These are phyloP conservation scores for Gobio gobio DNA, from an alignment of 2,113 vertebrate genomes.

Conservation along the genomic window DNA sequence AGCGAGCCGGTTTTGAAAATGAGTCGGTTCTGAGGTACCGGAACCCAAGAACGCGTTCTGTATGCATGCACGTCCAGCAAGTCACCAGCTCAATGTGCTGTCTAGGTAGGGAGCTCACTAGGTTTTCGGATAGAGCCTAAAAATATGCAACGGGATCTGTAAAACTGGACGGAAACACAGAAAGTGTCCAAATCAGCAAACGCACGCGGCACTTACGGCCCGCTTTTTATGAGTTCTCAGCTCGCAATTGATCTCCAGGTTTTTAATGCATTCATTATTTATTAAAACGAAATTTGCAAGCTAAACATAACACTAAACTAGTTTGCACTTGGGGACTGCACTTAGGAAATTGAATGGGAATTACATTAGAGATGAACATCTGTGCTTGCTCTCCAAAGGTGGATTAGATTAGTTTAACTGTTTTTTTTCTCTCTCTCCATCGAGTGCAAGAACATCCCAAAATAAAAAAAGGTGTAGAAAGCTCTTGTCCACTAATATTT, in stretches of 20 bases:
- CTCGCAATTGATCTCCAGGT: slow-evolving; percentile 87
- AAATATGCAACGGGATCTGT: slow-evolving; percentile 58
- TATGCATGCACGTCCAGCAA: not conserved
- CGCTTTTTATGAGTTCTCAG: slow-evolving; percentile 85
- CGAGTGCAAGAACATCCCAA: slow-evolving; percentile 65
- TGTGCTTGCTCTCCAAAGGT: slow-evolving; percentile 87
- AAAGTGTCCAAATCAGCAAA: slow-evolving; percentile 74
- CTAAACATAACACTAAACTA: slow-evolving; percentile 91
- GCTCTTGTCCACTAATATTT: slow-evolving; percentile 29
- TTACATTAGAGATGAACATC: slow-evolving; percentile 92
- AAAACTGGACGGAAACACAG: slow-evolving; percentile 56
- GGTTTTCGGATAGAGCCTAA: slow-evolving; percentile 35
- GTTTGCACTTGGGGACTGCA: slow-evolving; percentile 88
- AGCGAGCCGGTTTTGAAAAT: not conserved
- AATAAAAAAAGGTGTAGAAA: slow-evolving; percentile 66
- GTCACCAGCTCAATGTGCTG: slow-evolving; percentile 30
- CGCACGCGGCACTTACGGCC: slow-evolving; percentile 77
- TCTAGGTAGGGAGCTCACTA: not conserved
- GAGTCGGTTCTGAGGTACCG: not conserved
- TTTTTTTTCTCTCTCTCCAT: slow-evolving; percentile 62
- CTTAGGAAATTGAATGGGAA: slow-evolving; percentile 93
- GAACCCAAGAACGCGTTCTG: not conserved
- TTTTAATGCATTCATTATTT: slow-evolving; percentile 94
- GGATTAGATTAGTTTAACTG: slow-evolving; percentile 86
- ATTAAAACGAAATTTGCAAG: slow-evolving; percentile 92